phyloP scores from a whole-genome alignment of 2,888 invertebrate genomes.

The Tiliacea citrago region DNA sequence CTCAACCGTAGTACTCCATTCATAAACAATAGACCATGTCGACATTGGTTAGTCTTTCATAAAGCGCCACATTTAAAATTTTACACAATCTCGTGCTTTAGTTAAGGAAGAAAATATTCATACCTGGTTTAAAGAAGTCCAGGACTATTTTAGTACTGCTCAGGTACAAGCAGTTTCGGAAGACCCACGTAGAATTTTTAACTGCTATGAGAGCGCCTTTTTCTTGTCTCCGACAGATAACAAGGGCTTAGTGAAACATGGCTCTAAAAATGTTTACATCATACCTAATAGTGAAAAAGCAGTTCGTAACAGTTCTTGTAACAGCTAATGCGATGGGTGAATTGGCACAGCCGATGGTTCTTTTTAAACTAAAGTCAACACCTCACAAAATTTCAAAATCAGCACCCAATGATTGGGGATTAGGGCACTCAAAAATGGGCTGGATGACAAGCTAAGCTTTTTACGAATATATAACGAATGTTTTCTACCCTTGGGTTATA shows the following conservation, averaged over 20 bases:
- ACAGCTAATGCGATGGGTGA: constrained; percentile 5
- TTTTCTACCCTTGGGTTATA: constrained; percentile 7
- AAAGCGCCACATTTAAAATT: constrained; percentile 1
- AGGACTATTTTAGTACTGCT: constrained; percentile 8
- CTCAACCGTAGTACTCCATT: constrained; percentile 14
- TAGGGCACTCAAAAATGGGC: neutral
- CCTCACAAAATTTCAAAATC: neutral
- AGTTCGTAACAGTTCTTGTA: neutral
- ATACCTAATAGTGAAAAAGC: neutral
- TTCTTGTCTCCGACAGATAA: neutral
- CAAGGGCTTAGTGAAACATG: too few relatives aligned
- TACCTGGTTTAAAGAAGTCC: constrained; percentile 28
- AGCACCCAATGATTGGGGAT: neutral
- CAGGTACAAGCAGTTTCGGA: neutral
- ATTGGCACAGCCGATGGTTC: neutral
- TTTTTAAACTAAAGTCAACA: constrained; percentile 5
- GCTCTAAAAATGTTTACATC: too few relatives aligned
- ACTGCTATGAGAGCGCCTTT: neutral
- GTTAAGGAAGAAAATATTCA: constrained; percentile 6
- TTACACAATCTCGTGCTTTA: constrained; percentile 1
- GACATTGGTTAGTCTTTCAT: constrained; percentile 16
- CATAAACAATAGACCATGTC: constrained; percentile 10
- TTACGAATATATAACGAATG: constrained; percentile 1
- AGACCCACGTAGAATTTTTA: constrained; percentile 1
- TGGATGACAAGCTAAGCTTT: neutral